phyloP scores from a whole-genome alignment of 2,113 vertebrate species.

The Hippocampus comes region DNA sequence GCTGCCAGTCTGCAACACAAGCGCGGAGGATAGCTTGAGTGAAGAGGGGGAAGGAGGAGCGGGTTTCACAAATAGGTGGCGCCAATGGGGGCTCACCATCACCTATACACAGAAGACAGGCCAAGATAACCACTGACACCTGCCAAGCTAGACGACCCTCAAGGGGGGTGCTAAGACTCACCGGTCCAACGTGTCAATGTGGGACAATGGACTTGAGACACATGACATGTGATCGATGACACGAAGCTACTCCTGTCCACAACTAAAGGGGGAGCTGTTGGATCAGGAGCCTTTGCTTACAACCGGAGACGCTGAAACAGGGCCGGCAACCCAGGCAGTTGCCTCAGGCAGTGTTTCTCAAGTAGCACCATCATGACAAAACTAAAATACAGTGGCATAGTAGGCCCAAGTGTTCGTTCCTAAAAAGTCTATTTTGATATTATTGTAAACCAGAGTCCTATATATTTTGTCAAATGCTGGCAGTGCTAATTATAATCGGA shows the following conservation, averaged over 20 bases:
- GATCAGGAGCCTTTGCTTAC: slow-evolving; percentile 14
- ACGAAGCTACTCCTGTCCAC: slow-evolving; percentile 21
- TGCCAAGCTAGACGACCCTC: slow-evolving; percentile 56
- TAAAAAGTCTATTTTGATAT: no score
- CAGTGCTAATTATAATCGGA: no score
- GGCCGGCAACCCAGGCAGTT: background rate
- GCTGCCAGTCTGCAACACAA: slow-evolving; percentile 71
- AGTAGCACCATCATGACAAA: background rate
- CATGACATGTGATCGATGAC: slow-evolving; percentile 38
- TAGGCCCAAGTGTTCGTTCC: no score
- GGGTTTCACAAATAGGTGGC: slow-evolving; percentile 54
- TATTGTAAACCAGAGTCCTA: no score
- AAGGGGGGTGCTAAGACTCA: slow-evolving; percentile 31
- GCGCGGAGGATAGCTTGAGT: slow-evolving; percentile 35
- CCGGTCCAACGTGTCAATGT: slow-evolving; percentile 40
- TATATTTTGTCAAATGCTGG: no score
- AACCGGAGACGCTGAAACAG: background rate
- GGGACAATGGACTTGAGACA: slow-evolving; percentile 51
- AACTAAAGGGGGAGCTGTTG: slow-evolving; percentile 53
- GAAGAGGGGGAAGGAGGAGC: slow-evolving; percentile 40
- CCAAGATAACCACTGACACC: slow-evolving; percentile 70
- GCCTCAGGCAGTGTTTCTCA: background rate
- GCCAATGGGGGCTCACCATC: slow-evolving; percentile 55
- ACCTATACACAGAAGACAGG: slow-evolving; percentile 59
- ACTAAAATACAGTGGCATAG: no score